Conservation (phyloP, 2,888 invertebrate species). For the Unio pictorum region DNA sequence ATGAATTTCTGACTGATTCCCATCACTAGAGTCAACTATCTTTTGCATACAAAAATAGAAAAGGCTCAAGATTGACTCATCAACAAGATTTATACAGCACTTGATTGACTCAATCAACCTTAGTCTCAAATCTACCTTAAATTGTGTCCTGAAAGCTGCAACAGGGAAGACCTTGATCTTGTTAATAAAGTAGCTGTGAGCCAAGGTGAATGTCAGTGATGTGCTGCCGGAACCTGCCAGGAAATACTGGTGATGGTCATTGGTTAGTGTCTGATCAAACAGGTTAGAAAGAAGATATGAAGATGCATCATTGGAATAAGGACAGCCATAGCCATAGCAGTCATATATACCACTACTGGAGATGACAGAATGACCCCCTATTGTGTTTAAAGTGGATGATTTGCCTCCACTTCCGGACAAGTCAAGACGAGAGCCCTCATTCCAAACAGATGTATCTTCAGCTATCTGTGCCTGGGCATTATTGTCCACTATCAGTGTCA, state of each 20-base stretch:
- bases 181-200: slow-evolving; percentile 36
- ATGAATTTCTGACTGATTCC: too few species aligned
- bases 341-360: slow-evolving; percentile 25
- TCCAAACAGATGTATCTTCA: slow-evolving; percentile 30
- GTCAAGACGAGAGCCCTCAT: slow-evolving; percentile 40
- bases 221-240: slow-evolving; percentile 21
- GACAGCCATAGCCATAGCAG: slow-evolving; percentile 17
- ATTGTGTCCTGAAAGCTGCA: slow-evolving; percentile 30
- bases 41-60: too few species aligned
- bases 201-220: slow-evolving; percentile 42
- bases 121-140: slow-evolving; percentile 40
- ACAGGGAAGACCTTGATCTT: slow-evolving; percentile 45
- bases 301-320: slow-evolving; percentile 15
- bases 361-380: too few species aligned
- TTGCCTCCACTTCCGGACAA: slow-evolving; percentile 9
- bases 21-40: too few species aligned
- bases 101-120: too few species aligned
- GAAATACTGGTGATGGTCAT: slow-evolving; percentile 24
- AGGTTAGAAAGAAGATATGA: slow-evolving; percentile 40
- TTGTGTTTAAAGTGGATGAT: too few species aligned
- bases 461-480: slow-evolving; percentile 31
- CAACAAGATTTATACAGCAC: too few species aligned
- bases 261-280: slow-evolving; percentile 49
- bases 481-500: slow-evolving; percentile 48
- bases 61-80: too few species aligned